A percentile compares a stretch with the other conserved stretches of the same genome.
Conservation (phyloP, 2,113 vertebrate species). For the Melanostigma gelatinosum region DNA sequence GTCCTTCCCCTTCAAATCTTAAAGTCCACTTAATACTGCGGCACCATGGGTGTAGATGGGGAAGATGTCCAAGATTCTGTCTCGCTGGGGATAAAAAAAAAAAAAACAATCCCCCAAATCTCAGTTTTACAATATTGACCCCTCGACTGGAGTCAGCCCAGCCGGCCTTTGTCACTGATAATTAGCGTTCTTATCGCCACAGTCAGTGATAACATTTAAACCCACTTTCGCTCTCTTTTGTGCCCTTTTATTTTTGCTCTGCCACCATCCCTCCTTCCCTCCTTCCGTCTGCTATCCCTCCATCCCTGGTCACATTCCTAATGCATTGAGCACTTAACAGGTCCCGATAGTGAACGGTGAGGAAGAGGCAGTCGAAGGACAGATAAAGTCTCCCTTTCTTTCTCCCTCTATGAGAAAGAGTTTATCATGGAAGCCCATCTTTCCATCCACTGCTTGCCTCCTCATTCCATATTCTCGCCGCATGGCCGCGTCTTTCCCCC, state of each 20-base stretch:
- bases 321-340: slow-evolving; percentile 73
- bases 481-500: slow-evolving; percentile 70
- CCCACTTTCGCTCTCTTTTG: slow-evolving; percentile 51
- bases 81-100: slow-evolving; percentile 39
- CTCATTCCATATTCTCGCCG: slow-evolving; percentile 77
- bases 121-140: slow-evolving; percentile 52
- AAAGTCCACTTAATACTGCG: slow-evolving; percentile 2
- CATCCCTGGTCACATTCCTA: slow-evolving; percentile 65
- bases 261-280: slow-evolving; percentile 32
- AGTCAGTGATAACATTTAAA: slow-evolving; percentile 69
- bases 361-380: slow-evolving; percentile 65
- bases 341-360: slow-evolving; percentile 71
- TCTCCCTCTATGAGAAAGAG: slow-evolving; percentile 66
- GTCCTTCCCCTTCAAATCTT: slow-evolving; percentile 39
- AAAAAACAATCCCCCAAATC: slow-evolving; percentile 32
- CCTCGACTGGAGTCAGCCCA: slow-evolving; percentile 25
- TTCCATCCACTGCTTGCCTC: slow-evolving; percentile 58
- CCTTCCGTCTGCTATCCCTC: slow-evolving; percentile 49
- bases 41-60: slow-evolving; percentile 1
- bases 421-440: slow-evolving; percentile 76
- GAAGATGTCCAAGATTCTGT: slow-evolving; percentile 32
- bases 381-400: slow-evolving; percentile 71
- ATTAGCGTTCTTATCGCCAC: slow-evolving; percentile 67
- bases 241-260: slow-evolving; percentile 29
- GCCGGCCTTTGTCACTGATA: slow-evolving; percentile 64